Evolutionary conservation across 1,140 invertebrate genomes (phyloP), one percentile per base, ranked within the genome.

Genomic region (Formica selysi): DNA sequence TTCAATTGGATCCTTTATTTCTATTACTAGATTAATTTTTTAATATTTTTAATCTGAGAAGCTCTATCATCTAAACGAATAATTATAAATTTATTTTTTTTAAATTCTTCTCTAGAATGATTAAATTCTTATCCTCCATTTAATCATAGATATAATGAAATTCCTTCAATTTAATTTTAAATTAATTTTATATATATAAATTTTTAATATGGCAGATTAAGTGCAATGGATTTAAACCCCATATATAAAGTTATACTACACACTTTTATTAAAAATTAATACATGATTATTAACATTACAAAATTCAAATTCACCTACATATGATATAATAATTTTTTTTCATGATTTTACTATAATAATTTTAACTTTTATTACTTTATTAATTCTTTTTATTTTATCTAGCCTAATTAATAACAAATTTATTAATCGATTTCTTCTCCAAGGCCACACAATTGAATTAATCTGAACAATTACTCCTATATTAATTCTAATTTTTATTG

Each of bases 181-280:
- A n/a, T n/a, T n/a, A n/a, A n/a, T n/a, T n/a, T n/a, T n/a, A n/a
- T 32, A 32, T 3, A 0, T 32, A 32, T 32, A 32, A 32, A 1
- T 32, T 32, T 68, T 68, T 68, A 68, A 68, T 44, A 68, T 68
- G 65, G 65, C 65, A 68, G 65, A 68, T 59, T 2, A 22, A 68
- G 38, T 68, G 65, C 65, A 22, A 16, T 16, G 4, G n/a, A 10
- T 1, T 67, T 67, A 68, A 68, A 44, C 0, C 3, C 38, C n/a
- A 22, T 26, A 2, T 0, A 68, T 26, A 44, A 44, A 68, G 5
- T 32, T 29, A 29, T 32, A 29, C 0, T 0, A 1, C 22, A 22
- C 3, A 32, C 29, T 68, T 68, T 44, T 68, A 68, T 68, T 68
- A 68, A 68, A 68, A 26, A 44, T 68, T 26, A 68, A 68, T 38